These are phyloP conservation scores for Bombus polaris DNA, from an alignment of 1,140 invertebrate species.

Conservation along the genomic window DNA sequence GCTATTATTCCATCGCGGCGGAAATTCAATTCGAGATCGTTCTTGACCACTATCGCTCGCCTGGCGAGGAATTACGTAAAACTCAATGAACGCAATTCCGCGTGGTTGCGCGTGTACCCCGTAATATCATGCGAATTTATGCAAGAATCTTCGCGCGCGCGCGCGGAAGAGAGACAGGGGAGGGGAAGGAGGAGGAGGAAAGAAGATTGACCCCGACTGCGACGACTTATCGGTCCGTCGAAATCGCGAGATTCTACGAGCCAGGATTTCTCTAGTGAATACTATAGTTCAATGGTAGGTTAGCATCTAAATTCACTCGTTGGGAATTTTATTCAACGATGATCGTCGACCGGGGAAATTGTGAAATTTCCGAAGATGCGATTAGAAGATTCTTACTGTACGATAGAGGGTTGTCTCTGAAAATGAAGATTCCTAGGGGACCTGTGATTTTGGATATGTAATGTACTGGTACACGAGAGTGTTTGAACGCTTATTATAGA, in stretches of 20 bases:
- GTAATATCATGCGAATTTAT: slow-evolving; percentile 47
- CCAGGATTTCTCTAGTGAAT: background rate
- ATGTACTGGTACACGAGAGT: no score
- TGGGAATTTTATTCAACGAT: background rate
- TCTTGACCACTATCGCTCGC: slow-evolving; percentile 61
- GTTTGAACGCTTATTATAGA: no score
- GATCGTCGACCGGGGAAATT: background rate
- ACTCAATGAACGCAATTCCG: slow-evolving; percentile 59
- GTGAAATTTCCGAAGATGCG: background rate
- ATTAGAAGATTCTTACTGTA: background rate
- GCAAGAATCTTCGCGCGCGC: slow-evolving; percentile 8
- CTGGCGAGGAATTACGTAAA: slow-evolving; percentile 61
- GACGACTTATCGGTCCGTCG: background rate
- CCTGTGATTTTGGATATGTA: no score
- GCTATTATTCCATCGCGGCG: slow-evolving; percentile 64
- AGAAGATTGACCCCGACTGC: slow-evolving; percentile 49
- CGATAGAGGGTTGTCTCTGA: background rate
- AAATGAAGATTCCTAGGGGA: background rate
- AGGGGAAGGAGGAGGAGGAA: background rate
- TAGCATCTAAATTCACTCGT: background rate
- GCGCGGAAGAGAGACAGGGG: background rate
- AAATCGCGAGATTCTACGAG: slow-evolving; percentile 2
- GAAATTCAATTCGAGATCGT: slow-evolving; percentile 78
- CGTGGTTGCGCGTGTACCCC: background rate
- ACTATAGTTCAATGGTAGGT: background rate